A percentile compares a stretch with the other conserved stretches of the same genome.
Evolutionary conservation across 1,140 invertebrate genomes (phyloP).

Genomic region (Orchestia grillus): DNA sequence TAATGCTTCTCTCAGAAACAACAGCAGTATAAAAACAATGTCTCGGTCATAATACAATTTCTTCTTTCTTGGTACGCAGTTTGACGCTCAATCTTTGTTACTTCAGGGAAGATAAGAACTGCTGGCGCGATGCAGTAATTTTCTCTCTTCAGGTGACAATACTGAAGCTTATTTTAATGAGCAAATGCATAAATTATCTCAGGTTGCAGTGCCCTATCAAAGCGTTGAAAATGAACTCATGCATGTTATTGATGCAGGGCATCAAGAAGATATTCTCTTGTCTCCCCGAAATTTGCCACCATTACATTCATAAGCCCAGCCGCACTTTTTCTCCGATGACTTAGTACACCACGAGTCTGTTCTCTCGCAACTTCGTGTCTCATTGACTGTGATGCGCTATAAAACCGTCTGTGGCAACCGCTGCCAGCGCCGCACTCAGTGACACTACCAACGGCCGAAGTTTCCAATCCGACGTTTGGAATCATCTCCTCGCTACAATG

Average conservation of each 20-base stretch:
- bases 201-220: background rate
- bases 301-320: background rate
- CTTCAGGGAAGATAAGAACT: background rate
- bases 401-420: background rate
- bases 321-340: background rate
- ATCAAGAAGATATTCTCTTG: background rate
- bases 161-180: background rate
- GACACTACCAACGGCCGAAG: background rate
- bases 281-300: background rate
- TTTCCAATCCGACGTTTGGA: background rate
- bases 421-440: too few relatives aligned
- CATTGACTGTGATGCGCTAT: background rate
- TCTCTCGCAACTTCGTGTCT: background rate
- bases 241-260: background rate
- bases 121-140: background rate
- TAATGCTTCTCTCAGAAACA: conserved; percentile 1
- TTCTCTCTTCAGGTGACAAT: background rate
- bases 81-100: background rate
- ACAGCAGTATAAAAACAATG: conserved; percentile 1
- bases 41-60: background rate
- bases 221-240: background rate
- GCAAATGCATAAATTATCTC: background rate
- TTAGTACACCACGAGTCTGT: background rate
- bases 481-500: background rate
- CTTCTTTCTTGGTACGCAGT: background rate